Percentiles rank a stretch among this genome's conserved stretches.
Conservation (phyloP, 2,888 invertebrate genomes). For the Saturnia pavonia region DNA sequence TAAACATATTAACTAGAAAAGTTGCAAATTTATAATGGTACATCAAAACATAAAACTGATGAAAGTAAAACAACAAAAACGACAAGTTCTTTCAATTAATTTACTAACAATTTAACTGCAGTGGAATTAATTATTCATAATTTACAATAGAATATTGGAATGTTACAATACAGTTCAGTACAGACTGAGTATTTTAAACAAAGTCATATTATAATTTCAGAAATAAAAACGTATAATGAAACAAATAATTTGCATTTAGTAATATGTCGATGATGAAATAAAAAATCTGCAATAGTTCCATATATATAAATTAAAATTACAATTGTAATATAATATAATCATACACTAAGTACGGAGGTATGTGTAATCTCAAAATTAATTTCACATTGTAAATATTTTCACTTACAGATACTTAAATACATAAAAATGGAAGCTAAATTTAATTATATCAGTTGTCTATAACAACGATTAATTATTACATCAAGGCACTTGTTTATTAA, state of each 20-base stretch:
- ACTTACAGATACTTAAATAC: too few species aligned
- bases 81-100: background rate
- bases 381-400: background rate
- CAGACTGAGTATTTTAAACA: background rate
- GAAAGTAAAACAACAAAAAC: background rate
- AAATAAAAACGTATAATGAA: background rate
- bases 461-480: background rate
- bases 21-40: background rate
- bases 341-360: constrained; percentile 21
- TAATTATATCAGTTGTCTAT: background rate
- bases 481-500: constrained; percentile 2
- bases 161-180: background rate
- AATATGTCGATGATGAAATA: constrained; percentile 19
- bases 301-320: constrained; percentile 23
- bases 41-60: background rate
- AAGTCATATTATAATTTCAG: background rate
- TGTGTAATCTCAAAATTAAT: constrained; percentile 24
- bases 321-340: constrained; percentile 21
- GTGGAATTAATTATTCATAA: background rate
- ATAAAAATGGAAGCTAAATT: background rate
- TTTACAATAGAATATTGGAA: background rate
- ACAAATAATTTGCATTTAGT: background rate
- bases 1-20: background rate
- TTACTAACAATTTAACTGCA: background rate
- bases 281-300: constrained; percentile 26